Evolutionary conservation across 2,888 invertebrate species (phyloP), one percentile per base, ranked within the genome.

Genomic region (Eupithecia subumbrata): DNA sequence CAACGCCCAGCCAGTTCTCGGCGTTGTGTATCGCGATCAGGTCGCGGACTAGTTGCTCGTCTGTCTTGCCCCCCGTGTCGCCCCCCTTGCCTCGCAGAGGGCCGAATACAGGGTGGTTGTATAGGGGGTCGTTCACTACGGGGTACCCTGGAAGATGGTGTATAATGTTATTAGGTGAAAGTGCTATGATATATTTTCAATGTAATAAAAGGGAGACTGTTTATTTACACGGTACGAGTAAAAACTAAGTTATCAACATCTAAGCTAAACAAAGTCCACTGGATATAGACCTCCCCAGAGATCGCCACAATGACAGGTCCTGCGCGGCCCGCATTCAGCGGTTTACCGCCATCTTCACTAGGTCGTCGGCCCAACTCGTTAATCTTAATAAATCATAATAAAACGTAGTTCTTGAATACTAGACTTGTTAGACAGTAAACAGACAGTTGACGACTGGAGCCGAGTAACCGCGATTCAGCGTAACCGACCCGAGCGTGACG

Each of bases 31-130:
- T 98, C 81, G 97, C 97, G 84, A 98, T 98, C 78, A 99, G 96
- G 89, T 98, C 98, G 72, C 97, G 95, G 45, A 98, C 98, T 45
- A 99, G 95, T 86, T 98, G 97, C 84, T 99, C 98, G 86, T 98
- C 98, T 0, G 97, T 96, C 92, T 98, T 98, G 56, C 98, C 98
- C 0, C 97, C 97, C 80, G 97, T 97, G 84, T 98, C 97, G 0
- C 98, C 98, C 1, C 97, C 97, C 87, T 97, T 97, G 5, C 99
- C 99, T 84, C 98, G 98, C 74, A 97, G 95, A 0, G 98, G 98
- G 0, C 99, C 99, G 92, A 99, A 99, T 0, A 98, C 98, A 2
- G 97, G 96, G 91, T 98, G 98, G 92, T 99, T 99, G 95, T 99
- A 99, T 2, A 99, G 95, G 0, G 98, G 98, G 91, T 99, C 99